A percentile compares a stretch with the other conserved stretches of the same genome.
These are phyloP conservation scores for Pyrgilauda ruficollis DNA, from an alignment of 2,113 vertebrate species.

Conservation along the genomic window DNA sequence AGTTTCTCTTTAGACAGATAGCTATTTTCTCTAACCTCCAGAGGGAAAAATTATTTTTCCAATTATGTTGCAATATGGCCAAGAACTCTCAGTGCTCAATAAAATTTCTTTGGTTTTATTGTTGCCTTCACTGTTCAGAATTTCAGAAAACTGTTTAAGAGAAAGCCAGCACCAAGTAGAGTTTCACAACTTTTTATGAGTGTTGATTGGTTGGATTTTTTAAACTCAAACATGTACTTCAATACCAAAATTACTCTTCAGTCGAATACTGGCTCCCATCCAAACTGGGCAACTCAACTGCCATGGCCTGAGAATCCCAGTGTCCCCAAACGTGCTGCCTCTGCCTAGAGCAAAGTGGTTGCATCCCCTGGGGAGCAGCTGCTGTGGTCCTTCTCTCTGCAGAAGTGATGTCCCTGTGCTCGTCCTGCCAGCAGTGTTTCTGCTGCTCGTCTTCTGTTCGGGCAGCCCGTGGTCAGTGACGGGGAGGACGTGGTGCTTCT, in stretches of 20 bases:
- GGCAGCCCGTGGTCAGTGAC: not conserved
- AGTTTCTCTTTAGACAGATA: not conserved
- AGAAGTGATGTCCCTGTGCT: not conserved
- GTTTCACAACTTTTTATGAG: not conserved
- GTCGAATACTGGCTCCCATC: not conserved
- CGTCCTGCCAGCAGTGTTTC: not conserved
- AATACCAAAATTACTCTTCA: not conserved
- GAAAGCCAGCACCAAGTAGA: not conserved
- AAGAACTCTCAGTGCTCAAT: not conserved
- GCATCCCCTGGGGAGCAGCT: not conserved
- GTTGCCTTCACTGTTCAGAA: not conserved
- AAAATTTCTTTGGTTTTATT: not conserved
- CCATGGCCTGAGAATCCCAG: not conserved
- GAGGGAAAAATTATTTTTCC: constrained; percentile 5
- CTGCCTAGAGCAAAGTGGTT: not conserved
- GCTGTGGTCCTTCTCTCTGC: not conserved
- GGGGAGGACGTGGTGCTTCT: not conserved
- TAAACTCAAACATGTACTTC: not conserved
- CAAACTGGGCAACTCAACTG: not conserved
- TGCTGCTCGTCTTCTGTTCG: not conserved
- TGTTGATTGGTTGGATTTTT: not conserved
- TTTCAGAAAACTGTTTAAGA: not conserved
- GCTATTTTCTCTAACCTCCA: not conserved
- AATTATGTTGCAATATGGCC: not conserved
- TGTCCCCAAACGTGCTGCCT: not conserved